Percentiles rank a stretch among this genome's conserved stretches.
Conservation (phyloP, 2,797 vertebrate species). For the Neosilurus hyrtlii region DNA sequence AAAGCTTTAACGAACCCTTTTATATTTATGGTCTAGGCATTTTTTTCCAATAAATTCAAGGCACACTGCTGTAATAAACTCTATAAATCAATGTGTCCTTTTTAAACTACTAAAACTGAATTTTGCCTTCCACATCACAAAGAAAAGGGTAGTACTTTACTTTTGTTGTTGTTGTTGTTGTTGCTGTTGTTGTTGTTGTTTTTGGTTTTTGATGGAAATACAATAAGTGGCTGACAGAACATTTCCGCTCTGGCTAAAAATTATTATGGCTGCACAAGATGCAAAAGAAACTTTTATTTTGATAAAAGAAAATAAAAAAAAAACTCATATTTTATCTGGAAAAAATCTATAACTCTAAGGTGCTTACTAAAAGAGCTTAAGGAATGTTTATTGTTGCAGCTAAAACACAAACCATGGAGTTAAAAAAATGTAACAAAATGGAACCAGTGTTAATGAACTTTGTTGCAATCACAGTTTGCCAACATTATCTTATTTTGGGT, state of each 20-base stretch:
- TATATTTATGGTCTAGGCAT: neutral
- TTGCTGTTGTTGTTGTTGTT: too few relatives aligned
- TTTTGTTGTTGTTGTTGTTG: too few relatives aligned
- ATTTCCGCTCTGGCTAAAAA: constrained; percentile 9
- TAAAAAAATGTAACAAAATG: constrained; percentile 1
- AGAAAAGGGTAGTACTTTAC: constrained; percentile 4
- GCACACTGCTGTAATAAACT: constrained; percentile 2
- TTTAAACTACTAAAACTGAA: constrained; percentile 54
- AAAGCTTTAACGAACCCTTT: neutral
- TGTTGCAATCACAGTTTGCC: neutral
- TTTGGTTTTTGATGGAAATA: neutral
- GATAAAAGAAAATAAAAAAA: neutral
- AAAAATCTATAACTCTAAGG: neutral
- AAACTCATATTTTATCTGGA: neutral
- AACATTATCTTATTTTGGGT: neutral
- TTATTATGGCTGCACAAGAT: neutral
- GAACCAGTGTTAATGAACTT: neutral
- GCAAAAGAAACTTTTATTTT: constrained; percentile 3
- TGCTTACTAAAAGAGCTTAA: neutral
- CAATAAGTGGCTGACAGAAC: neutral
- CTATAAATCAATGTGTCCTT: constrained; percentile 66
- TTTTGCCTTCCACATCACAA: constrained; percentile 49
- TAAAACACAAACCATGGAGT: neutral
- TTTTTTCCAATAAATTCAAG: neutral
- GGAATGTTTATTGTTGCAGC: neutral